Percentiles rank a stretch among this genome's conserved stretches.
These are phyloP conservation scores for Drosophila suboccidentalis DNA, from an alignment of 2,888 invertebrate genomes.

Conservation along the genomic window DNA sequence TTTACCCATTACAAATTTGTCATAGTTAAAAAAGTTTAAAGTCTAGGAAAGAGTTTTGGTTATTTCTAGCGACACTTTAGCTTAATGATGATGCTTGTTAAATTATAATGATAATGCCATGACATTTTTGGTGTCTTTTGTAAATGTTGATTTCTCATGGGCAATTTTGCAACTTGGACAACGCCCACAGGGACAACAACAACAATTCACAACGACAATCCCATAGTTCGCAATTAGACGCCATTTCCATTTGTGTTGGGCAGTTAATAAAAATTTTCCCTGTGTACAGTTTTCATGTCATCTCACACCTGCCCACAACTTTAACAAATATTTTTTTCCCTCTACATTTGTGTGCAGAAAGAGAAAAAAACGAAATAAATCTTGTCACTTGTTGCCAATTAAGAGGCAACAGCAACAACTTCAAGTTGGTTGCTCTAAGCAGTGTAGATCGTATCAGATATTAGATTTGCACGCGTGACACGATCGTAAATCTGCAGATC, in stretches of 20 bases:
- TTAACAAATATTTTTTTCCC: slow-evolving; percentile 34
- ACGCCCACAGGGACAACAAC: slow-evolving; percentile 26
- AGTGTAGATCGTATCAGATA: slow-evolving; percentile 4
- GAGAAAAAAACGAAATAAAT: slow-evolving; percentile 40
- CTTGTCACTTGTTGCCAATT: slow-evolving; percentile 75
- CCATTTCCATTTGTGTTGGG: slow-evolving; percentile 58
- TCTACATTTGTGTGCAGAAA: slow-evolving; percentile 34
- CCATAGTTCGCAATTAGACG: slow-evolving; percentile 60
- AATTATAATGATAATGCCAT: slow-evolving; percentile 19
- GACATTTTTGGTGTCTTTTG: slow-evolving; percentile 6
- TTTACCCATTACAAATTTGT: not conserved
- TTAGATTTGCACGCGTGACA: slow-evolving; percentile 33
- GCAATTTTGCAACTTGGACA: slow-evolving; percentile 6
- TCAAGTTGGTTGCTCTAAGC: slow-evolving; percentile 15
- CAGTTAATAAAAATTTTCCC: slow-evolving; percentile 40
- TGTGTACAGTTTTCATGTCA: slow-evolving; percentile 31
- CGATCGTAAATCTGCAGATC: slow-evolving; percentile 22
- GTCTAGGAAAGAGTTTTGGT: slow-evolving; percentile 5
- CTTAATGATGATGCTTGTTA: slow-evolving; percentile 29
- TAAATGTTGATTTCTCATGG: slow-evolving; percentile 43
- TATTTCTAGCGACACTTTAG: slow-evolving; percentile 11
- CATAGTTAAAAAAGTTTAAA: slow-evolving; percentile 11
- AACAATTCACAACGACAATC: slow-evolving; percentile 17
- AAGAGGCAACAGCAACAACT: slow-evolving; percentile 31
- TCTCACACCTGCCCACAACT: slow-evolving; percentile 60